Evolutionary conservation across 2,113 vertebrate genomes (phyloP).

Genomic region (Heptranchias perlo): DNA sequence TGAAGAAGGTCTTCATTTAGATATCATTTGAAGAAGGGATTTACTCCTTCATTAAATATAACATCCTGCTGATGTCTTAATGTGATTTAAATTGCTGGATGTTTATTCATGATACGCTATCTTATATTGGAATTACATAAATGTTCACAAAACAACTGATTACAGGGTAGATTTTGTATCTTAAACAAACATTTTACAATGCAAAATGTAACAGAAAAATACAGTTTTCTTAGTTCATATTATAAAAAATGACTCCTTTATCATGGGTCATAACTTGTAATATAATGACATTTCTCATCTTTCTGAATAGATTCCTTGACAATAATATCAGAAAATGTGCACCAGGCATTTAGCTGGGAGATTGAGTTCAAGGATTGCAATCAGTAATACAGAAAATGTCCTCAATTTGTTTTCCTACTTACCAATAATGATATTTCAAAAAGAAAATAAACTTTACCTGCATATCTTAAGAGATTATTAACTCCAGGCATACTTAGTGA

Average conservation of each 20-base stretch:
- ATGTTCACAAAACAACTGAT: slow-evolving; percentile 30
- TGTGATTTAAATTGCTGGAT: slow-evolving; percentile 38
- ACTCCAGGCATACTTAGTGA: neutral
- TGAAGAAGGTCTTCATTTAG: slow-evolving; percentile 38
- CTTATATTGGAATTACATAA: slow-evolving; percentile 37
- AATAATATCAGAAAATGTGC: neutral
- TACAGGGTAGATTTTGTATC: neutral
- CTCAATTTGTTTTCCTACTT: neutral
- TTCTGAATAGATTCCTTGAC: neutral
- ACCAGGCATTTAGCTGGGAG: neutral
- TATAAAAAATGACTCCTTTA: neutral
- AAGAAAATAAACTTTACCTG: neutral
- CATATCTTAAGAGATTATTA: neutral
- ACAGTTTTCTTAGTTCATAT: neutral
- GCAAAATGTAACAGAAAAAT: neutral
- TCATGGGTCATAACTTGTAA: neutral
- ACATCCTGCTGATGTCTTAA: slow-evolving; percentile 37
- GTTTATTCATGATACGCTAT: slow-evolving; percentile 37
- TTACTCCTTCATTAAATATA: slow-evolving; percentile 38
- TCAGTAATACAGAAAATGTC: neutral
- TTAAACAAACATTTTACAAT: slow-evolving; percentile 28
- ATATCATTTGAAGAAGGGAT: slow-evolving; percentile 38
- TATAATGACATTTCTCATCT: neutral
- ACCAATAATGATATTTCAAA: neutral
- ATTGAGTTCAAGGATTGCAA: slow-evolving; percentile 20